Base-by-base conservation (phyloP, 2,113 vertebrate species). In the Falco punctatus region DNA sequence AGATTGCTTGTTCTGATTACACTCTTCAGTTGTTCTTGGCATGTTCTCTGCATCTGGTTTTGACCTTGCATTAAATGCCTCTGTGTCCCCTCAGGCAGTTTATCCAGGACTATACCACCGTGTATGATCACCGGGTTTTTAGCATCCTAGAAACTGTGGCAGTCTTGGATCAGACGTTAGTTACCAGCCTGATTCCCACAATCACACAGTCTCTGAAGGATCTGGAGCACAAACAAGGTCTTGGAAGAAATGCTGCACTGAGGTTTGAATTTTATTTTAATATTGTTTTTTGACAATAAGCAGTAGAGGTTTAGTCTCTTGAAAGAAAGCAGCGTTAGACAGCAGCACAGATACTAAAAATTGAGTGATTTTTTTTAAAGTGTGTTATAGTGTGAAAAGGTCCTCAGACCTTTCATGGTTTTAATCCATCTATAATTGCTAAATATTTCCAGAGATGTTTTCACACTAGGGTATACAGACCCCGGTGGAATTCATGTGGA, bases 221-320 rank as follows among this genome's bases (percentile, higher is more conserved):
- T 93, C 98, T 97, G 0, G 99, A 99, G 88, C 97, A 97, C 96
- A 99, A 99, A 97, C 98, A 98, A 98, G 99, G 99, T 61, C 97
- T 99, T 95, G 99, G 99, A 96, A 99, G 95, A 97, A 99, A 99
- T 88, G 96, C 86, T 27, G 83, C 98, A 90, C 98, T 98, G 94
- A 99, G 99, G 99, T 99, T 97, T 86, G 93, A 58, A 59, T 92
- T 77, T 55, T 86, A 74, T 89, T 94, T 74, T 74, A 71, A 81
- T 86, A 32, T 2, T 44, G 51, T 2, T 83, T 92, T 92, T 57
- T 77, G 33, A 46, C 75, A 74, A 16, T 35, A 13, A 93, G 20
- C 33, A 15, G 54, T 55, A 92, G 73, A 90, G 33, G 51, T 91
- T 84, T 94, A 48, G 81, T 75, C 28, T 66, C 32, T 94, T 61